Evolutionary conservation across 2,888 invertebrate species (phyloP), one percentile per base, ranked within the genome.

Genomic region (Pollenia griseotomentosa): DNA sequence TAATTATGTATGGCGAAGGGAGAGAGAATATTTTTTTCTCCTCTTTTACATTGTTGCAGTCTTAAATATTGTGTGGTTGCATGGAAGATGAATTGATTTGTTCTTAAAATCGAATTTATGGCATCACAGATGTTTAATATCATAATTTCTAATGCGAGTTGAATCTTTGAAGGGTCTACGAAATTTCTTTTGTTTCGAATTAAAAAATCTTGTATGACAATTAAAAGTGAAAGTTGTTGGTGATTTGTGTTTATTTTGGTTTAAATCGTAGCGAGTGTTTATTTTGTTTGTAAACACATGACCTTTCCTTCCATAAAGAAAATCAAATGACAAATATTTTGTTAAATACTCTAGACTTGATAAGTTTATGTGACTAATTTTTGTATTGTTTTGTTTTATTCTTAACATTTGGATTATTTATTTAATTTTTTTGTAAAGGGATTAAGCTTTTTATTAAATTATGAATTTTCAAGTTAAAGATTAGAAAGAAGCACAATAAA

Each of bases 41-140:
- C 5, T 59, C 57, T 65, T 33, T 2, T 11, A 16, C 33, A 48
- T 48, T 61, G 44, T 11, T 65, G 10, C 6, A 48, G 73, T 81
- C 66, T 83, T 83, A 78, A 83, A 71, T 48, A 19, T 53, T 40
- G 65, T 71, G 23, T 63, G 42, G 48, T 53, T 23, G 78, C n/a
- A 11, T 23, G 12, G 46, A 46, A 19, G 23, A 19, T 61, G 33
- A 57, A 53, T 53, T 82, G 73, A 82, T 86, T 82, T 74, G 51
- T 57, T 59, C 42, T 66, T n/a, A 33, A 75, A 71, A 23, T 44
- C 53, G 88, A 85, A 89, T 89, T 89, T 89, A 89, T 89, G 85
- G 80, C 59, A 42, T 71, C 87, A 80, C 89, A 89, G 89, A 89
- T 89, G 89, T 89, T 89, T 84, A 63, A 70, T 81, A 88, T 89